phyloP scores from a whole-genome alignment of 2,888 invertebrate species.

The Thysanoteuthis rhombus region DNA sequence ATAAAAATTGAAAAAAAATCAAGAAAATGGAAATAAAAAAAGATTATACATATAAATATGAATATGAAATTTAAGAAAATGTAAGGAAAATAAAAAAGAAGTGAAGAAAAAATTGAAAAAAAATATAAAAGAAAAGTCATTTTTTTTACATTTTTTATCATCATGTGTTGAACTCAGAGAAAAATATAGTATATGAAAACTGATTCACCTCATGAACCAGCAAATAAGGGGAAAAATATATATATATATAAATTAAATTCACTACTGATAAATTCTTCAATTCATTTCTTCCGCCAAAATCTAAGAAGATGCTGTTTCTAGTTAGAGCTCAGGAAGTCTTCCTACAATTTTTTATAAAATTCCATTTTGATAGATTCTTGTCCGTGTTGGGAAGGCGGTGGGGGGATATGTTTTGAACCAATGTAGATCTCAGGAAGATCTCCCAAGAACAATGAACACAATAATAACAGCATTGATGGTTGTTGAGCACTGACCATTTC shows the following conservation, averaged over 20 bases:
- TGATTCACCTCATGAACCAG: too few relatives aligned
- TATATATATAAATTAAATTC: neutral
- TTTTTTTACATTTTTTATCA: too few relatives aligned
- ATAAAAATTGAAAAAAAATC: too few relatives aligned
- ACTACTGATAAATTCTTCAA: neutral
- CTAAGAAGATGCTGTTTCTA: neutral
- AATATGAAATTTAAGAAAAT: too few relatives aligned
- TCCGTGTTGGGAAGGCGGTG: neutral
- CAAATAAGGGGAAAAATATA: neutral
- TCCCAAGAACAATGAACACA: neutral
- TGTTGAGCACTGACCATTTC: neutral
- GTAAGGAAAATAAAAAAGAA: neutral
- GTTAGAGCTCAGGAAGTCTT: neutral
- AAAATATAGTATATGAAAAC: too few relatives aligned
- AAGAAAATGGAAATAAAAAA: too few relatives aligned
- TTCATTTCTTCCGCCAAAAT: neutral
- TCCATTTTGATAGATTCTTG: neutral
- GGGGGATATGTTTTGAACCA: neutral
- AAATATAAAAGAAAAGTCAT: neutral
- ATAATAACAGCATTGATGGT: neutral
- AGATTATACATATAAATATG: too few relatives aligned
- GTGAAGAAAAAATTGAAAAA: neutral
- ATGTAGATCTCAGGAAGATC: neutral
- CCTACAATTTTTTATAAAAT: neutral
- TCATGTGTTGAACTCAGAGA: too few relatives aligned